These are phyloP conservation scores for Orgyia antiqua DNA, from an alignment of 2,888 invertebrate species.

Conservation along the genomic window DNA sequence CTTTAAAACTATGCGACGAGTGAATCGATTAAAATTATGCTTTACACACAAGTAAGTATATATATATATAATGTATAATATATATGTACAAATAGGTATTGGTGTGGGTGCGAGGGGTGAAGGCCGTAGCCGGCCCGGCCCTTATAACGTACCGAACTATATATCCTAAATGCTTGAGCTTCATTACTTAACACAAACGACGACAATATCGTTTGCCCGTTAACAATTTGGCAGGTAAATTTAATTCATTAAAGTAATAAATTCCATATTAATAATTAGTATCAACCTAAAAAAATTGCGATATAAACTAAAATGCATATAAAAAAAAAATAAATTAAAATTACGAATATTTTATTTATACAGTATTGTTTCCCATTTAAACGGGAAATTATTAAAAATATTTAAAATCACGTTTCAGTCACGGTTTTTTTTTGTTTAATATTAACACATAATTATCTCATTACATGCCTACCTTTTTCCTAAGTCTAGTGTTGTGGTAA, in stretches of 20 bases:
- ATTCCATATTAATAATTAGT: slow-evolving; percentile 47
- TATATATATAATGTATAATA: too few relatives aligned
- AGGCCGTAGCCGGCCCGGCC: slow-evolving; percentile 21
- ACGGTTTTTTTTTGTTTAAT: slow-evolving; percentile 72
- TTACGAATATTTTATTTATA: slow-evolving; percentile 70
- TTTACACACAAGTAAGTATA: slow-evolving; percentile 74
- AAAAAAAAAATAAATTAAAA: slow-evolving; percentile 61
- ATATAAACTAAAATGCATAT: slow-evolving; percentile 75
- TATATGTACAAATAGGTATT: slow-evolving; percentile 48
- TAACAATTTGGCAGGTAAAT: slow-evolving; percentile 74
- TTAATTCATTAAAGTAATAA: slow-evolving; percentile 68
- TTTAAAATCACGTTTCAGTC: slow-evolving; percentile 67
- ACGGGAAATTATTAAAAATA: slow-evolving; percentile 65
- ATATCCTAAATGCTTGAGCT: slow-evolving; percentile 74
- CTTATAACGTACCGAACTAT: slow-evolving; percentile 29
- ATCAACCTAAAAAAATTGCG: slow-evolving; percentile 70
- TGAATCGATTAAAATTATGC: slow-evolving; percentile 76
- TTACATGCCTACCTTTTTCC: slow-evolving; percentile 73
- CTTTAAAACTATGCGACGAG: slow-evolving; percentile 77
- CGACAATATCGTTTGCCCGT: slow-evolving; percentile 61
- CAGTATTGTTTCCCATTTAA: slow-evolving; percentile 63
- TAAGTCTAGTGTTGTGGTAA: slow-evolving; percentile 75
- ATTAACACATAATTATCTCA: slow-evolving; percentile 75
- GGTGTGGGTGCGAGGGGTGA: slow-evolving; percentile 57
- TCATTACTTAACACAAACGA: slow-evolving; percentile 60